Evolutionary conservation across 2,888 invertebrate genomes (phyloP), one percentile per base, ranked within the genome.

Genomic region (Drosophila cognata): DNA sequence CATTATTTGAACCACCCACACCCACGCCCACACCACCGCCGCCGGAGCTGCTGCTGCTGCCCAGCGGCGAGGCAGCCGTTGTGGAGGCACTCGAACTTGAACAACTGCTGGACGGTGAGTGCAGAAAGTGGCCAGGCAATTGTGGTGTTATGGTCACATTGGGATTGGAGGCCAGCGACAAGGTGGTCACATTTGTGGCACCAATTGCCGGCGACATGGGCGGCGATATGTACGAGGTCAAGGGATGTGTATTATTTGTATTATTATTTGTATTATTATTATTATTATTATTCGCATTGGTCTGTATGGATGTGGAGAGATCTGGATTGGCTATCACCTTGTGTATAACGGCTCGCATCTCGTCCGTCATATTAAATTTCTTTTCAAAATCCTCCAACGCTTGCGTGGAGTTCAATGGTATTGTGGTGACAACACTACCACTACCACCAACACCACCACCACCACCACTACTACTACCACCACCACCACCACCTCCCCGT

Each of bases 301-400:
- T 92, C 62, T 92, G 92, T 76, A 92, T 92, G 41, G 91, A 92
- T 1, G 92, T 92, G 55, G 92, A 92, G 43, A 92, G 80, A 80
- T 92, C 93, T 10, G 93, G 92, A 90, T 92, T 92, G 59, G 92
- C 89, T 33, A 92, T 74, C 28, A 92, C 92, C 65, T 92, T 92
- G 56, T 92, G 92, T 41, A 92, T 92, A n/a, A 92, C 92, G 13
- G 92, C 92, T 35, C 91, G 90, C 92, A 92, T 92, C 83, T 92
- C 92, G 62, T 92, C 92, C 6, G 92, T 91, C 92, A 92, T 92
- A 83, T 92, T 92, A 67, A 91, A 92, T 70, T 92, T 92, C 77
- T 92, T 91, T 66, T 92, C 92, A 36, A 92, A 91, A 70, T 92
- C 92, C 64, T 92, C 91, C 31, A 92, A 72, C 1, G 92, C 91